These are phyloP conservation scores for Channa argus DNA, from an alignment of 2,113 vertebrate genomes.

Conservation along the genomic window DNA sequence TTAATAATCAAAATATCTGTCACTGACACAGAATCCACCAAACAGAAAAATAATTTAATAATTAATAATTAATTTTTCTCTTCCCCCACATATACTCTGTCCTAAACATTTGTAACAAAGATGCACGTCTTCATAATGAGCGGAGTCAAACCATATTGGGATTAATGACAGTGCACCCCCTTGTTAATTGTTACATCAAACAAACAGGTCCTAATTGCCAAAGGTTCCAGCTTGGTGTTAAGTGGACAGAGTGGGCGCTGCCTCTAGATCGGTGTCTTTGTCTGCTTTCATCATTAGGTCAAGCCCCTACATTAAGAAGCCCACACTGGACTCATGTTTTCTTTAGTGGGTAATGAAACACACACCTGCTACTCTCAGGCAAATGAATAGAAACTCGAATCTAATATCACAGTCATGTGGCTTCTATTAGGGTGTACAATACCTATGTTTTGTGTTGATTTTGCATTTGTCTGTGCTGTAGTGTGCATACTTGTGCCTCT, in stretches of 20 bases:
- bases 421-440: slow-evolving; percentile 68
- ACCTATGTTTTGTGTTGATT: slow-evolving; percentile 69
- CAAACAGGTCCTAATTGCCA: slow-evolving; percentile 82
- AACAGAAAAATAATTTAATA: slow-evolving; percentile 10
- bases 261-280: slow-evolving; percentile 77
- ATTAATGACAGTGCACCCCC: slow-evolving; percentile 66
- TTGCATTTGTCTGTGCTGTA: slow-evolving; percentile 42
- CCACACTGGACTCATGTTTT: slow-evolving; percentile 69
- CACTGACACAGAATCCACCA: neutral
- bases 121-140: slow-evolving; percentile 30
- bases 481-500: slow-evolving; percentile 7
- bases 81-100: neutral
- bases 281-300: slow-evolving; percentile 80
- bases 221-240: slow-evolving; percentile 71
- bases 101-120: slow-evolving; percentile 40
- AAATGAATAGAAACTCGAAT: slow-evolving; percentile 77
- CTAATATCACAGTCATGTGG: slow-evolving; percentile 73
- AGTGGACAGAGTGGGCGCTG: slow-evolving; percentile 75
- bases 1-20: neutral
- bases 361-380: slow-evolving; percentile 83
- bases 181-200: slow-evolving; percentile 84
- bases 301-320: slow-evolving; percentile 78
- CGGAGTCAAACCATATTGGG: slow-evolving; percentile 57
- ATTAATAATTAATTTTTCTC: neutral
- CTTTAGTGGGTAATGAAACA: slow-evolving; percentile 74